Evolutionary conservation across 2,888 invertebrate species (phyloP).

Genomic region (Coleophora flavipennella): DNA sequence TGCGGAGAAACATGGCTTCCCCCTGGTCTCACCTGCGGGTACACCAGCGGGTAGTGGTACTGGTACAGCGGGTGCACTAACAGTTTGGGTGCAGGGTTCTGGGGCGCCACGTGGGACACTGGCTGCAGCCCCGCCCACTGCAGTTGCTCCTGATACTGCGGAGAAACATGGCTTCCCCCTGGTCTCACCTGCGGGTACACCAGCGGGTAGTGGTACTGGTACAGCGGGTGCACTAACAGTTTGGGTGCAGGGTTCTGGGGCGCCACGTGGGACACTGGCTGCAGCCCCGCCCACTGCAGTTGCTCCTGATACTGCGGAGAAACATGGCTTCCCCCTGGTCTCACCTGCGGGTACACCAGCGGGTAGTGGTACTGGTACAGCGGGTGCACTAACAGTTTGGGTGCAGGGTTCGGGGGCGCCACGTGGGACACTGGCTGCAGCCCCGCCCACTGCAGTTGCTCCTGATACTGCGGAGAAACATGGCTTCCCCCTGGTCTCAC

Average conservation of each 20-base stretch:
- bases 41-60: slow-evolving; percentile 38
- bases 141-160: slow-evolving; percentile 42
- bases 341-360: too few species aligned
- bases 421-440: too few species aligned
- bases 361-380: too few species aligned
- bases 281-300: slow-evolving; percentile 34
- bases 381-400: too few species aligned
- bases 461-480: too few species aligned
- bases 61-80: slow-evolving; percentile 43
- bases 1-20: slow-evolving; percentile 14
- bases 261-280: slow-evolving; percentile 14
- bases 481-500: too few species aligned
- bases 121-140: slow-evolving; percentile 33
- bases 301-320: slow-evolving; percentile 39
- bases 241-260: slow-evolving; percentile 27
- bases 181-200: slow-evolving; percentile 45
- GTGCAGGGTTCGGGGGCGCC: too few species aligned
- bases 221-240: slow-evolving; percentile 40
- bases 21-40: slow-evolving; percentile 38
- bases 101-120: slow-evolving; percentile 10
- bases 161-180: background rate
- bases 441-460: too few species aligned
- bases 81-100: slow-evolving; percentile 31
- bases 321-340: too few species aligned
- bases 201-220: slow-evolving; percentile 38